Conservation (phyloP, 2,888 invertebrate genomes). For the Cephus pygmeus region DNA sequence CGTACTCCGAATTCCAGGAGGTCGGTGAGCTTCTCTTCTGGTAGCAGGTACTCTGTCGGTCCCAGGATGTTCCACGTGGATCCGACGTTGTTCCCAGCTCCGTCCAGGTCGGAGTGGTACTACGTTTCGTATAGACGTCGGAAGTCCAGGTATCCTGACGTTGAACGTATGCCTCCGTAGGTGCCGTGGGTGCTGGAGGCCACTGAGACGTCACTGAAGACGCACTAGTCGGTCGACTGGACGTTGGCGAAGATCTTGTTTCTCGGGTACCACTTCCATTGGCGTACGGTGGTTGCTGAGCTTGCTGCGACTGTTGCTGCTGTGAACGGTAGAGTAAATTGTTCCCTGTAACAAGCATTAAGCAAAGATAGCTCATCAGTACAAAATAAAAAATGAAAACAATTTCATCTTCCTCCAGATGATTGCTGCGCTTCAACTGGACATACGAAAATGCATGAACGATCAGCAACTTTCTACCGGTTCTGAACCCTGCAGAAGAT, state of each 20-base stretch:
- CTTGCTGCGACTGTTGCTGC: constrained; percentile 40
- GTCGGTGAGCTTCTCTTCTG: constrained; percentile 53
- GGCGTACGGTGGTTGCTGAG: constrained; percentile 19
- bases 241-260: constrained; percentile 45
- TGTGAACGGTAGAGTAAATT: constrained; percentile 35
- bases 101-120: constrained; percentile 56
- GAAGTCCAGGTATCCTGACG: constrained; percentile 48
- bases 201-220: constrained; percentile 51
- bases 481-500: background rate
- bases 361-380: background rate
- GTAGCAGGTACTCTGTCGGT: constrained; percentile 46
- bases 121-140: constrained; percentile 46
- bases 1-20: constrained; percentile 53
- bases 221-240: constrained; percentile 50
- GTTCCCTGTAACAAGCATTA: constrained; percentile 25
- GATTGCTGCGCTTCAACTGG: background rate
- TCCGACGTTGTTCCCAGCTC: constrained; percentile 53
- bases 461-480: background rate
- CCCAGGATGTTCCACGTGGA: constrained; percentile 50
- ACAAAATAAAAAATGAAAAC: background rate
- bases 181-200: constrained; percentile 31
- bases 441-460: background rate
- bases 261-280: constrained; percentile 35
- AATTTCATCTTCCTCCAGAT: background rate
- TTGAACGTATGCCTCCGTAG: constrained; percentile 28